These are phyloP conservation scores for Dasysyrphus tricinctus DNA, from an alignment of 2,888 invertebrate species.

Conservation along the genomic window DNA sequence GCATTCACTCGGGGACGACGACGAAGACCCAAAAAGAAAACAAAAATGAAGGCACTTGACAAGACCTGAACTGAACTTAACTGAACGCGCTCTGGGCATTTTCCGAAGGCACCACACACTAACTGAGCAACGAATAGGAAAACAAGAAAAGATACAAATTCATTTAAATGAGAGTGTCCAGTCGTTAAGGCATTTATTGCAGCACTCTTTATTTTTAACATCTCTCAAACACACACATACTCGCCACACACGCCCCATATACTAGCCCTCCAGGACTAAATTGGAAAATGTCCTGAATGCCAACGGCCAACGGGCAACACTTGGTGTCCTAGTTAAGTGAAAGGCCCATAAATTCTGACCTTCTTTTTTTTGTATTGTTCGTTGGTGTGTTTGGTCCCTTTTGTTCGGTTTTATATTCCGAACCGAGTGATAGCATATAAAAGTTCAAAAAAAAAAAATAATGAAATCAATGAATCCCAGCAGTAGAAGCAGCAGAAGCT, in stretches of 20 bases:
- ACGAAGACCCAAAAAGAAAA: slow-evolving; percentile 4
- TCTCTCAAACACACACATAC: slow-evolving; percentile 1
- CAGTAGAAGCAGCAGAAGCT: not conserved
- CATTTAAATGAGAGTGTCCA: slow-evolving; percentile 72
- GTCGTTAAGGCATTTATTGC: slow-evolving; percentile 56
- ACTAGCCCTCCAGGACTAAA: slow-evolving; percentile 44
- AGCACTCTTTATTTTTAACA: slow-evolving; percentile 5
- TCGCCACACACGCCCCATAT: not conserved
- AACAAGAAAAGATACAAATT: slow-evolving; percentile 65
- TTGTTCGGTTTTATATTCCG: not conserved
- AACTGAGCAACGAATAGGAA: slow-evolving; percentile 7
- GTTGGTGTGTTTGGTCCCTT: slow-evolving; percentile 29
- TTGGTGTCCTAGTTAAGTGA: slow-evolving; percentile 72
- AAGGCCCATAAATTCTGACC: slow-evolving; percentile 66
- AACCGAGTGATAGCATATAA: slow-evolving; percentile 1
- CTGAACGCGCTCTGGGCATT: slow-evolving; percentile 36
- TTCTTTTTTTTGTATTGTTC: slow-evolving; percentile 23
- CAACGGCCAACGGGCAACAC: slow-evolving; percentile 59
- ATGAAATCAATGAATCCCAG: slow-evolving; percentile 63
- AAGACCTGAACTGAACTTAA: slow-evolving; percentile 36
- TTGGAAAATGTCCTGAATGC: slow-evolving; percentile 67
- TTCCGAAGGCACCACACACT: slow-evolving; percentile 45
- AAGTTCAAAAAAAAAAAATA: slow-evolving; percentile 12
- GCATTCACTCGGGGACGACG: slow-evolving; percentile 36
- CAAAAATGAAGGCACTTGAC: slow-evolving; percentile 48